Evolutionary conservation across 2,113 vertebrate species (phyloP), one percentile per base, ranked within the genome.

Genomic region (Panthera uncia): DNA sequence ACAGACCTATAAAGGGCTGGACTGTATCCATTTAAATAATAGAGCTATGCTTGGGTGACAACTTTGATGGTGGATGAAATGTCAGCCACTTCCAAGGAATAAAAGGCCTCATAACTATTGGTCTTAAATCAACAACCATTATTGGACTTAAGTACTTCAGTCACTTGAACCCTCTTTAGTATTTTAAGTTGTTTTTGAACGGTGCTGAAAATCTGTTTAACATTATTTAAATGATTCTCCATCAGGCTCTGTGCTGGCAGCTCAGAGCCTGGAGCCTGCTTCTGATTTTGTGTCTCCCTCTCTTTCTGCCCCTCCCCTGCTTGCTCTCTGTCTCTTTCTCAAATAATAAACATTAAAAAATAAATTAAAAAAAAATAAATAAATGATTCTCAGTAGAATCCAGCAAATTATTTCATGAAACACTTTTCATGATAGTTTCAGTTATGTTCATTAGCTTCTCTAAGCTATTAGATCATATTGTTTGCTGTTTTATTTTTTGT

Each of bases 151-250:
- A 96, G 63, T 68, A 79, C 33, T n/a, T 71, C 27, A 82, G 86
- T 84, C 33, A 66, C 50, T 61, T 74, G 33, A 87, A 57, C 23
- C 27, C 6, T 88, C 9, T 73, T 91, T 27, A 71, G 12, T 88
- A 31, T 74, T 93, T 93, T 84, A 27, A 95, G 33, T 25, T 91
- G 41, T 52, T 85, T 95, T 57, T 87, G n/a, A 87, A n/a, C 84
- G 52, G 8, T 83, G 25, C 36, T 80, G 3, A 61, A 80, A 80
- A 66, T 79, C n/a, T 84, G 36, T 61, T 96, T 87, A 91, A 74
- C 31, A 66, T 63, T 80, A 71, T 83, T 92, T 63, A 76, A 84
- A 31, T 88, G 14, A 45, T 85, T 97, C 15, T 95, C 23, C 45
- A 45, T 45, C 45, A 9, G 45, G 45, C 45, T 45, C 45, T 45